Conservation (phyloP, 2,888 invertebrate genomes). For the Dione vanillae region DNA sequence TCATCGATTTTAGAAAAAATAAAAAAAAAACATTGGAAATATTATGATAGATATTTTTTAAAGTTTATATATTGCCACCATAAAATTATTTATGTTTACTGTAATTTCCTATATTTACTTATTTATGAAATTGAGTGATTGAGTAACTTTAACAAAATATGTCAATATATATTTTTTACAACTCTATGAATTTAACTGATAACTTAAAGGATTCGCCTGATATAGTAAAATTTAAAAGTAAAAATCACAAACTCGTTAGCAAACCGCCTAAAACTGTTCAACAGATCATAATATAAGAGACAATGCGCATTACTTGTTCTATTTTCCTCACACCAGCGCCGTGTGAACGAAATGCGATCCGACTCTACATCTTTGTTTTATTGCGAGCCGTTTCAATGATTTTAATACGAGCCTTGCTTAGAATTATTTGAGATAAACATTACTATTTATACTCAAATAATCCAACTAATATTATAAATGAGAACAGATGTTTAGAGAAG, state of each 20-base stretch:
- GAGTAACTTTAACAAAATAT: too few species aligned
- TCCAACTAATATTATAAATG: conserved; percentile 18
- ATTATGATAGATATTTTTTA: too few species aligned
- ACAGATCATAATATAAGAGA: conserved; percentile 63
- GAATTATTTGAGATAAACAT: conserved; percentile 25
- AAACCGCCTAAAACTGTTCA: conserved; percentile 24
- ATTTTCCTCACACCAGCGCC: conserved; percentile 73
- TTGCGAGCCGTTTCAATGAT: conserved; percentile 13
- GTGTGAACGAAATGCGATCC: conserved; percentile 76
- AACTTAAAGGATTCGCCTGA: too few species aligned
- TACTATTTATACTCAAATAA: conserved; percentile 25
- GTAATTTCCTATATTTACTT: too few species aligned
- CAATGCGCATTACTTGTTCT: conserved; percentile 56
- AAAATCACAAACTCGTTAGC: conserved; percentile 7
- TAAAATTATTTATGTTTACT: too few species aligned
- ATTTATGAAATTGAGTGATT: too few species aligned
- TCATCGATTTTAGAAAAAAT: too few species aligned
- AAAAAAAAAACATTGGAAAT: too few species aligned
- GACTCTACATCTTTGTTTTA: conserved; percentile 30
- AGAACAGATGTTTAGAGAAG: conserved; percentile 16
- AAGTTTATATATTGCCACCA: not conserved
- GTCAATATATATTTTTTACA: too few species aligned
- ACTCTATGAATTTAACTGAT: not conserved
- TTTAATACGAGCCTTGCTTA: conserved; percentile 16
- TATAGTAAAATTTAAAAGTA: not conserved